Conservation (phyloP, 2,888 invertebrate species). For the Melieria crassipennis region DNA sequence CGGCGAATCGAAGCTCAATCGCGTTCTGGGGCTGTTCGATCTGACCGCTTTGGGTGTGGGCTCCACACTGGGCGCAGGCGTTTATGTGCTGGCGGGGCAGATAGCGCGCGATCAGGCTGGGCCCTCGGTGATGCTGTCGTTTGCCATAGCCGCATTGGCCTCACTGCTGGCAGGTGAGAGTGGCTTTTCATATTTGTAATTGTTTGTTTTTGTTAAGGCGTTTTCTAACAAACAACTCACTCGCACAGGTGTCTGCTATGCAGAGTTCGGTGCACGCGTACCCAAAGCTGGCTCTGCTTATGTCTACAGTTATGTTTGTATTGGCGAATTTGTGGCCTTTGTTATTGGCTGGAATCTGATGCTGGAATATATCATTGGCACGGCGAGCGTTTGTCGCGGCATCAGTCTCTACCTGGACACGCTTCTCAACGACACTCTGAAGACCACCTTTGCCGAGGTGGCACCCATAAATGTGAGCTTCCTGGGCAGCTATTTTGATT, state of each 20-base stretch:
- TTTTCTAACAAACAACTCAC: not conserved
- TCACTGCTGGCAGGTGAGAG: slow-evolving; percentile 82
- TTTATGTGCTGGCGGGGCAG: slow-evolving; percentile 85
- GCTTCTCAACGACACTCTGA: slow-evolving; percentile 72
- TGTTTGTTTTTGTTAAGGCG: not conserved
- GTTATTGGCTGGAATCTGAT: slow-evolving; percentile 92
- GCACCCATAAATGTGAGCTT: slow-evolving; percentile 71
- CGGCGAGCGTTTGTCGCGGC: slow-evolving; percentile 78
- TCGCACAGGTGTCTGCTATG: slow-evolving; percentile 83
- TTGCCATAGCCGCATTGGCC: slow-evolving; percentile 87
- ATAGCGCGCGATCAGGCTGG: slow-evolving; percentile 82
- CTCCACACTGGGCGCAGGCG: slow-evolving; percentile 86
- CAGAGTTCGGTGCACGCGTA: slow-evolving; percentile 86
- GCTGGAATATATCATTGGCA: slow-evolving; percentile 82
- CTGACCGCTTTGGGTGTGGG: slow-evolving; percentile 83
- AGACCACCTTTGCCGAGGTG: slow-evolving; percentile 70
- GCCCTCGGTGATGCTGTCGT: slow-evolving; percentile 86
- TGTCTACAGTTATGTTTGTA: slow-evolving; percentile 81
- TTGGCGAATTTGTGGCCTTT: slow-evolving; percentile 89
- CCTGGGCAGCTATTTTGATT: slow-evolving; percentile 77
- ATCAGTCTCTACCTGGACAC: slow-evolving; percentile 80
- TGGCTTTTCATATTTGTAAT: not conserved
- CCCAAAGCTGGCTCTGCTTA: slow-evolving; percentile 91
- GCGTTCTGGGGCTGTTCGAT: slow-evolving; percentile 68
- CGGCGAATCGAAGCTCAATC: slow-evolving; percentile 58